These are phyloP conservation scores for Lynx canadensis DNA, from an alignment of 2,113 vertebrate genomes.

Conservation along the genomic window DNA sequence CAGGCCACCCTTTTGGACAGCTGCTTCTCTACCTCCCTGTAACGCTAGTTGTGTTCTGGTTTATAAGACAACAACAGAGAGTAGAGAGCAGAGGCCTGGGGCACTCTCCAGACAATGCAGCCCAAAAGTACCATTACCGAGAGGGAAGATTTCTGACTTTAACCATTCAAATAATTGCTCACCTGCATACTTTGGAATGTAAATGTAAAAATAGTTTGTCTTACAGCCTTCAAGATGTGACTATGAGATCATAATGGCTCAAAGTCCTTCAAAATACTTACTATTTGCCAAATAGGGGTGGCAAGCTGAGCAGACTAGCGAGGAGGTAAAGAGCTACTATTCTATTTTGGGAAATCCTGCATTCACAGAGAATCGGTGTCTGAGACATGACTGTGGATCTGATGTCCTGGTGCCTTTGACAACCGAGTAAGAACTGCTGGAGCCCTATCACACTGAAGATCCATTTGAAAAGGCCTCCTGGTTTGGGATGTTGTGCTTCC, in stretches of 20 bases:
- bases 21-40: background rate
- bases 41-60: background rate
- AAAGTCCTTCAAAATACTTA: slow-evolving; percentile 18
- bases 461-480: background rate
- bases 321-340: background rate
- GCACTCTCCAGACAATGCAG: slow-evolving; percentile 25
- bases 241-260: slow-evolving; percentile 4
- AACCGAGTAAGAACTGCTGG: background rate
- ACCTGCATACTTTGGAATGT: background rate
- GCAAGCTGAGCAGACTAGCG: background rate
- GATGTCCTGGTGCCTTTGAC: background rate
- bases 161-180: slow-evolving; percentile 37
- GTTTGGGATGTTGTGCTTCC: background rate
- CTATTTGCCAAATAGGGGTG: slow-evolving; percentile 18
- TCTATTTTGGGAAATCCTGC: background rate
- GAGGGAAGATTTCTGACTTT: slow-evolving; percentile 36
- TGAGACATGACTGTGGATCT: background rate
- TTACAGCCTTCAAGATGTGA: slow-evolving; percentile 17
- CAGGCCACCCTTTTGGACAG: background rate
- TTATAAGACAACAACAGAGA: slow-evolving; percentile 29
- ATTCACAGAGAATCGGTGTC: background rate
- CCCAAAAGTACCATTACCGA: background rate
- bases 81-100: background rate
- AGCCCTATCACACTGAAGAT: background rate
- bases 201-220: slow-evolving; percentile 51